Base-by-base conservation (phyloP, 2,797 vertebrate species). In the Aldrovandia affinis region DNA sequence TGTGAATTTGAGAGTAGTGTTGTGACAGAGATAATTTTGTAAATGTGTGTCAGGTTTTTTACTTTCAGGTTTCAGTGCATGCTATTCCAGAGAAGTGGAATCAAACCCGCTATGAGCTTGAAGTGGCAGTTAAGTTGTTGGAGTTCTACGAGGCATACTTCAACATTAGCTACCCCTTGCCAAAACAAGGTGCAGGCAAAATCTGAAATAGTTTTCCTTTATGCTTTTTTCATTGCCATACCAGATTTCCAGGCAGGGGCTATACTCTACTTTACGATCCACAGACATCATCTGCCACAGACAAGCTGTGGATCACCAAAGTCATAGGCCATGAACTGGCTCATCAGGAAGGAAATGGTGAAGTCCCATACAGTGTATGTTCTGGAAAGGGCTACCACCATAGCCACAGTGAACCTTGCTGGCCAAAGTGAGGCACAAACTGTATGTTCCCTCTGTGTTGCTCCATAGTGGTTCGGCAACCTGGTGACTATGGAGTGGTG, bases 401-500 rank as follows among this genome's bases (percentile, higher is more conserved):
- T 28, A 1, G 59, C n/a, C n/a, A 1, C 28, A 30, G 61, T 8
- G 61, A 30, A 57, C 18, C 18, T 14, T 20, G 15, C 2, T 57
- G 18, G 18, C 55, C 55, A 57, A 15, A 57, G 55, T 57, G 55
- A 57, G 10, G 9, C 10, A 2, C 15, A 2, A 14, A 15, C 55
- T 52, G 44, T 78, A 63, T 14, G 14, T 81, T 52, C 50, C 68
- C 47, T 65, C 22, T 63, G 10, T 50, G 14, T 83, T 57, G 44
- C n/a, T n/a, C 30, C 4, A 28, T 18, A 57, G 44, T 75, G 36
- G 33, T 81, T 81, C 63, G 57, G 59, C 22, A 39, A 65, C 42
- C 80, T 65, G 55, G 86, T 87, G 55, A 87, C 86, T n/a, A 87
- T 87, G 86, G 80, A 83, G 25, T 87, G 86, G 86, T 87, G 86